These are phyloP conservation scores for Martes martes DNA, from an alignment of 2,113 vertebrate species.

Conservation along the genomic window DNA sequence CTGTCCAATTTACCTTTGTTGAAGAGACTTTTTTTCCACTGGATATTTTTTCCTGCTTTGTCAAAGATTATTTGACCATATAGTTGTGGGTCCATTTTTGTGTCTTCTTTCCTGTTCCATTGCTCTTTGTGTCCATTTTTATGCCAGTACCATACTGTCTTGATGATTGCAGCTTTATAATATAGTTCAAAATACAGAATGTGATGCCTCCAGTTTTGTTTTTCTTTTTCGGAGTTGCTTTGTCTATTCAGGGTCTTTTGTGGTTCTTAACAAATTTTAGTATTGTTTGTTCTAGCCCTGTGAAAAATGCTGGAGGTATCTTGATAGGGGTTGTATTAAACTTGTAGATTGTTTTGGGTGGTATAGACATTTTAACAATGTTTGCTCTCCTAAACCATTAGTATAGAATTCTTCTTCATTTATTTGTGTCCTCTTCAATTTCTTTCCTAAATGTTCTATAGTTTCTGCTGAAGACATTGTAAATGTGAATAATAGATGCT, in stretches of 20 bases:
- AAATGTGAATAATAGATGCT: background rate
- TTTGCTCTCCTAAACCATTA: background rate
- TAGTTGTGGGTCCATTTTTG: too few species aligned
- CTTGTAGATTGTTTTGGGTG: background rate
- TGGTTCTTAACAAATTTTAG: background rate
- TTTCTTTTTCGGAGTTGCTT: background rate
- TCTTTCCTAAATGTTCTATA: background rate
- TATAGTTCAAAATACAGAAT: too few species aligned
- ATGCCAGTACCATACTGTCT: too few species aligned
- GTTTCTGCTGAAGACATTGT: background rate
- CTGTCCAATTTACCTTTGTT: too few species aligned
- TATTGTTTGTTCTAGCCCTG: background rate
- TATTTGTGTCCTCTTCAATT: background rate
- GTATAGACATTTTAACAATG: background rate
- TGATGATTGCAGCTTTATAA: too few species aligned
- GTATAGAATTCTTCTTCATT: background rate
- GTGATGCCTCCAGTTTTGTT: background rate
- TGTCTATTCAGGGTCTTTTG: background rate
- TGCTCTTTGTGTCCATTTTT: too few species aligned
- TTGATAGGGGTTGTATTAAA: background rate
- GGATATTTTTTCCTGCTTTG: too few species aligned
- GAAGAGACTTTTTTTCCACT: too few species aligned
- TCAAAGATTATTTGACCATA: too few species aligned
- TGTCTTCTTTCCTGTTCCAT: too few species aligned
- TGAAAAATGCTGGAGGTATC: background rate